These are phyloP conservation scores for Cantharis nigra DNA, from an alignment of 2,888 invertebrate species.

Conservation along the genomic window DNA sequence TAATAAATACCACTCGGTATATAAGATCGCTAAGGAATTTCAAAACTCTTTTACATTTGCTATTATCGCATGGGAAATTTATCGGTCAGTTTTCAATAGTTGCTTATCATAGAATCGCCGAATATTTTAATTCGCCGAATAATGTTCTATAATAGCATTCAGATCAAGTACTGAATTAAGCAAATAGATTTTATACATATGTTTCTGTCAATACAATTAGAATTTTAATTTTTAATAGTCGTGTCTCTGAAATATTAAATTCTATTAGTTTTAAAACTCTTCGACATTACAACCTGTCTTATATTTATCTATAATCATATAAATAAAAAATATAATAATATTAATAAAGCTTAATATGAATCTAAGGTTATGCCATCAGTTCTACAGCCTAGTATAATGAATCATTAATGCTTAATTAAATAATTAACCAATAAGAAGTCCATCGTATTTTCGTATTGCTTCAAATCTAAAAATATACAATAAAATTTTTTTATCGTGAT, in stretches of 20 bases:
- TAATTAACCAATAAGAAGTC: no score
- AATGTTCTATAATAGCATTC: neutral
- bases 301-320: no score
- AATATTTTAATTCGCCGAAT: neutral
- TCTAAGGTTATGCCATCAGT: no score
- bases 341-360: no score
- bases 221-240: conserved; percentile 1
- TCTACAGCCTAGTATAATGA: no score
- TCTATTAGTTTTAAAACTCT: neutral
- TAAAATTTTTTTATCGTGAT: no score
- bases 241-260: neutral
- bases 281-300: neutral
- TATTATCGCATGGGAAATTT: neutral
- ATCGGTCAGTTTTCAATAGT: neutral
- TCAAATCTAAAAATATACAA: no score
- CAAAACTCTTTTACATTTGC: neutral
- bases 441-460: no score
- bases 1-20: neutral
- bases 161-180: neutral
- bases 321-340: no score
- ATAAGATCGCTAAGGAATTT: neutral
- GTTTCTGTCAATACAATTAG: neutral
- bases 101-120: neutral
- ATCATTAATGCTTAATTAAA: no score
- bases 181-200: neutral